These are phyloP conservation scores for Tangara arthus DNA, from an alignment of 2,797 vertebrate species.

Conservation along the genomic window DNA sequence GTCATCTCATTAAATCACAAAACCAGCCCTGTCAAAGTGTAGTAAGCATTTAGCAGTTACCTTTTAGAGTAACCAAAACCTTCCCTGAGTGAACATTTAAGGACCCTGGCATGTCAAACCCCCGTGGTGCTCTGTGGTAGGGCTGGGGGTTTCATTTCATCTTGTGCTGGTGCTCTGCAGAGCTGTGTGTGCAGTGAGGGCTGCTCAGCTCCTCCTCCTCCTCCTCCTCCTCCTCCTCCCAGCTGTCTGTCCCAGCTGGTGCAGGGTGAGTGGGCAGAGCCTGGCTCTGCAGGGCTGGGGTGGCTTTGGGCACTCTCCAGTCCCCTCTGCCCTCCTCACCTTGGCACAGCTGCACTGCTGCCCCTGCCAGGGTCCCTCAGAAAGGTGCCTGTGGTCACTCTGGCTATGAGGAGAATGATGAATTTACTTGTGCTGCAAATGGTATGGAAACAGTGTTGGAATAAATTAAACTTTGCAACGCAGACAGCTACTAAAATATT, in stretches of 20 bases:
- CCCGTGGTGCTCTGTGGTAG: not conserved
- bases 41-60: not conserved
- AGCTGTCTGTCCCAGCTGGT: accelerated
- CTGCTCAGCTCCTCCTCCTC: not conserved
- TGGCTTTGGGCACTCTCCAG: not conserved
- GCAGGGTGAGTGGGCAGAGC: not conserved
- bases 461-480: not conserved
- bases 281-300: not conserved
- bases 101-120: not conserved
- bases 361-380: not conserved
- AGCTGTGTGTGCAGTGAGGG: not conserved
- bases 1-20: not conserved
- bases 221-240: not conserved
- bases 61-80: not conserved
- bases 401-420: not conserved
- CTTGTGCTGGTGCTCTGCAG: not conserved
- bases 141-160: not conserved
- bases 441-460: not conserved
- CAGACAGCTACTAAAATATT: not conserved
- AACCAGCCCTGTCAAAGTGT: not conserved
- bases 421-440: not conserved
- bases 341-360: not conserved
- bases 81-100: not conserved
- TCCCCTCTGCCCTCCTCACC: accelerated
- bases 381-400: not conserved